phyloP scores from a whole-genome alignment of 2,888 invertebrate genomes.

The Drosophila putrida region DNA sequence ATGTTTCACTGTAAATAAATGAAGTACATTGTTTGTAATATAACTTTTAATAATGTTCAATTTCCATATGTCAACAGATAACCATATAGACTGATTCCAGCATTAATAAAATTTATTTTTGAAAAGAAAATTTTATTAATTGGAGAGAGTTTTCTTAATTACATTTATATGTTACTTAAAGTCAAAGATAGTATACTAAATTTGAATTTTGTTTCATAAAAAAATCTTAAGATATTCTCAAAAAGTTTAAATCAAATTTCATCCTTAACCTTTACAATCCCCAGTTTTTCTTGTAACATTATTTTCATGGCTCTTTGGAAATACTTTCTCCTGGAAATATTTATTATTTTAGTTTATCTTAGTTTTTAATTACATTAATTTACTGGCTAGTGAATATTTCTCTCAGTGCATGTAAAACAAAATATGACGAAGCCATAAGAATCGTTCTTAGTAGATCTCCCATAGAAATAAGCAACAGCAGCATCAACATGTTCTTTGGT shows the following conservation, averaged over 20 bases:
- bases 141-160: not conserved
- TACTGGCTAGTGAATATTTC: not conserved
- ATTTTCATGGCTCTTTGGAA: not conserved
- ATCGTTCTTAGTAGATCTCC: not conserved
- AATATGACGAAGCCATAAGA: not conserved
- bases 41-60: not conserved
- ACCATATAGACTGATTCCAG: slow-evolving; percentile 10
- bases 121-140: not conserved
- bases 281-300: no score
- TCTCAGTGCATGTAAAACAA: not conserved
- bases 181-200: no score
- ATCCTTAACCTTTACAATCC: no score
- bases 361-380: not conserved
- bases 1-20: slow-evolving; percentile 17
- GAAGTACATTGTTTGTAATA: not conserved
- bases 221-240: no score
- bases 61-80: slow-evolving; percentile 7
- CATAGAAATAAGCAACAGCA: not conserved
- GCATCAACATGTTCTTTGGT: not conserved
- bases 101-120: slow-evolving; percentile 10
- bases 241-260: no score
- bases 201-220: no score
- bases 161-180: no score
- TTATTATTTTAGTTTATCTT: not conserved
- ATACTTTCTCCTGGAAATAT: not conserved